phyloP scores from a whole-genome alignment of 30 jellyfish, hydroid and myxozoan genomes.

The Aurelia sp. region DNA sequence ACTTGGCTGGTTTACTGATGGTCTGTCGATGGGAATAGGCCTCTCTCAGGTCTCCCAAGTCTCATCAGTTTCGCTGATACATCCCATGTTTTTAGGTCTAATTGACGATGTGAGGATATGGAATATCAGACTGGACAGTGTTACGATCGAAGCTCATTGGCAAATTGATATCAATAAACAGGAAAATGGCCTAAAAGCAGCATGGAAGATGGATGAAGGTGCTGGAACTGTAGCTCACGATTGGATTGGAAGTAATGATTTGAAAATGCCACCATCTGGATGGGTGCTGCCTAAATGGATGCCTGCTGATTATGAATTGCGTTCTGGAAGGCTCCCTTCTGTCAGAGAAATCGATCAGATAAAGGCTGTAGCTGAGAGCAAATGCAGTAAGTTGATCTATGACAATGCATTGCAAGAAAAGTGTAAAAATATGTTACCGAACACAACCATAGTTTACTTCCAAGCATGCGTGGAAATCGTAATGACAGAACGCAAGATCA shows the following conservation, averaged over 20 bases:
- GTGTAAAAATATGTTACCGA: not conserved
- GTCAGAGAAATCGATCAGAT: not conserved
- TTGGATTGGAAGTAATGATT: slow-evolving; percentile 31
- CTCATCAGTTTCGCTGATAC: slow-evolving; percentile 9
- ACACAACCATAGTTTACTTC: slow-evolving; percentile 26
- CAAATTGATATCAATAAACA: slow-evolving; percentile 2
- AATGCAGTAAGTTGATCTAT: slow-evolving; percentile 37
- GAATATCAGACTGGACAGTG: slow-evolving; percentile 50
- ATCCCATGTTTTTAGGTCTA: slow-evolving; percentile 45
- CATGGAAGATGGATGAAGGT: slow-evolving; percentile 75
- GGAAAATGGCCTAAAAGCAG: slow-evolving; percentile 35
- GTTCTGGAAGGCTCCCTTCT: not conserved
- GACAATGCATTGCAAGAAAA: slow-evolving; percentile 6
- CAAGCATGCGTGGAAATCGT: slow-evolving; percentile 58
- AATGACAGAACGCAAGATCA: slow-evolving; percentile 6
- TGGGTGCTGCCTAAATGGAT: slow-evolving; percentile 60
- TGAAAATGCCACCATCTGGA: slow-evolving; percentile 59
- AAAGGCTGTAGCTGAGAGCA: slow-evolving; percentile 19
- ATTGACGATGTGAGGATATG: slow-evolving; percentile 53
- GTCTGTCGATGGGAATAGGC: slow-evolving; percentile 63
- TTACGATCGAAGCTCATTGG: slow-evolving; percentile 56
- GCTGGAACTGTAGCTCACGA: slow-evolving; percentile 43
- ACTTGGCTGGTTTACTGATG: slow-evolving; percentile 48
- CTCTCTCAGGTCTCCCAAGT: slow-evolving; percentile 23
- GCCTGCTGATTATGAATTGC: slow-evolving; percentile 26